Conservation (phyloP, 2,888 invertebrate species). For the Proisotoma minuta region DNA sequence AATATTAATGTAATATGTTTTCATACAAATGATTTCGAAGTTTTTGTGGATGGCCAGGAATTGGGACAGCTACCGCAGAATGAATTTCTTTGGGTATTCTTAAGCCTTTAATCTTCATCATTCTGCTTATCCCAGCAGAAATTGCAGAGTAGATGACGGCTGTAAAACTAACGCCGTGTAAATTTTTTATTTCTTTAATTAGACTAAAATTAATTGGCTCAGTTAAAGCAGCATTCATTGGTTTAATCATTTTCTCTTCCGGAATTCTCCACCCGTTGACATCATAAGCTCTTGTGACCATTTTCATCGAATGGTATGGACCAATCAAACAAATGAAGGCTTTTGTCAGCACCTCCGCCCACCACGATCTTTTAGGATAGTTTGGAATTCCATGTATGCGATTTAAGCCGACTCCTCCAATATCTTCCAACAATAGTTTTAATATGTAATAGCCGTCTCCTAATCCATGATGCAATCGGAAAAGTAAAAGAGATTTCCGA, state of each 20-base stretch:
- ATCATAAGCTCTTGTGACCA: slow-evolving; percentile 27
- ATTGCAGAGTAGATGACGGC: slow-evolving; percentile 32
- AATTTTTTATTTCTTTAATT: slow-evolving; percentile 38
- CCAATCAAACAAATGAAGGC: slow-evolving; percentile 18
- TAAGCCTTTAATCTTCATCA: slow-evolving; percentile 25
- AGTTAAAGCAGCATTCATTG: slow-evolving; percentile 26
- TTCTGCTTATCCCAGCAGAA: slow-evolving; percentile 33
- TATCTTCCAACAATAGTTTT: slow-evolving; percentile 27
- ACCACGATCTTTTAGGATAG: background rate
- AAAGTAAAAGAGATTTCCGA: slow-evolving; percentile 28
- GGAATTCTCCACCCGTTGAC: slow-evolving; percentile 34
- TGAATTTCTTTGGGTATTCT: slow-evolving; percentile 28
- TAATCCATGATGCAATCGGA: slow-evolving; percentile 39
- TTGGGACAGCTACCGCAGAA: slow-evolving; percentile 34
- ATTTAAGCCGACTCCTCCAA: slow-evolving; percentile 21
- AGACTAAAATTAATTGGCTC: slow-evolving; percentile 26
- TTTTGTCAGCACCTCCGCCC: slow-evolving; percentile 1
- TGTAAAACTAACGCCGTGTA: slow-evolving; percentile 32
- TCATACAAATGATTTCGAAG: slow-evolving; percentile 39
- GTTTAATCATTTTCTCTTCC: slow-evolving; percentile 15
- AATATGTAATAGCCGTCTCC: slow-evolving; percentile 37
- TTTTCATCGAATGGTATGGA: slow-evolving; percentile 32
- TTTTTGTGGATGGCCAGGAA: slow-evolving; percentile 38
- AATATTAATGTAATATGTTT: background rate
- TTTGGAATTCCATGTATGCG: slow-evolving; percentile 20